A percentile compares a stretch with the other conserved stretches of the same genome.
Evolutionary conservation across 2,888 invertebrate genomes (phyloP).

Genomic region (Chrysomela aeneicollis): DNA sequence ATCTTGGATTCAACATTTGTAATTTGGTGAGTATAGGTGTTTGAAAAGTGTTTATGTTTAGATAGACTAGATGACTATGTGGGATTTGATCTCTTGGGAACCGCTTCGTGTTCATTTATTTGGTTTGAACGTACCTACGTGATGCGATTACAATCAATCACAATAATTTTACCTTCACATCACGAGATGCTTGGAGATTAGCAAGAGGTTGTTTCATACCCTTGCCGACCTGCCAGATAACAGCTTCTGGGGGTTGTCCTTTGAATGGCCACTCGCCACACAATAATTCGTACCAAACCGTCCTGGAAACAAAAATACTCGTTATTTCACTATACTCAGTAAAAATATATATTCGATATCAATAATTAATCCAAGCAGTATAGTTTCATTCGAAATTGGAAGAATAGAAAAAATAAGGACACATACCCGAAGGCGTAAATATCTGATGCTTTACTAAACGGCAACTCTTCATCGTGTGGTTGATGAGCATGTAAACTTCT

Average conservation of each 20-base stretch:
- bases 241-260: slow-evolving; percentile 90
- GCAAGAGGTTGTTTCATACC: slow-evolving; percentile 96
- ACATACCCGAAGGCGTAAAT: slow-evolving; percentile 96
- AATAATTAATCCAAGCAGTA: too few relatives aligned
- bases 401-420: slow-evolving; percentile 15
- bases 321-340: too few relatives aligned
- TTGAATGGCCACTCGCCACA: slow-evolving; percentile 97
- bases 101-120: too few relatives aligned
- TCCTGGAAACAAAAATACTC: slow-evolving; percentile 68
- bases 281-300: slow-evolving; percentile 97
- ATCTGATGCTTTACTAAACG: slow-evolving; percentile 92
- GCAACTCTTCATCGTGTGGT: slow-evolving; percentile 83
- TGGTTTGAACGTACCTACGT: too few relatives aligned
- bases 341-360: too few relatives aligned
- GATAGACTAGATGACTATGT: too few relatives aligned
- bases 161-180: slow-evolving; percentile 86
- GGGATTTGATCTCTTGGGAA: too few relatives aligned
- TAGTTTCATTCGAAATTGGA: too few relatives aligned
- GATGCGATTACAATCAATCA: too few relatives aligned
- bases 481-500: slow-evolving; percentile 81
- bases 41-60: too few relatives aligned
- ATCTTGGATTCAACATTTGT: too few relatives aligned
- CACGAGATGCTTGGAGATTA: slow-evolving; percentile 91
- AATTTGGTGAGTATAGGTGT: too few relatives aligned
- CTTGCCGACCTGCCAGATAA: slow-evolving; percentile 98